Base-by-base conservation (phyloP, 2,888 invertebrate species). In the Agrotis clavis region DNA sequence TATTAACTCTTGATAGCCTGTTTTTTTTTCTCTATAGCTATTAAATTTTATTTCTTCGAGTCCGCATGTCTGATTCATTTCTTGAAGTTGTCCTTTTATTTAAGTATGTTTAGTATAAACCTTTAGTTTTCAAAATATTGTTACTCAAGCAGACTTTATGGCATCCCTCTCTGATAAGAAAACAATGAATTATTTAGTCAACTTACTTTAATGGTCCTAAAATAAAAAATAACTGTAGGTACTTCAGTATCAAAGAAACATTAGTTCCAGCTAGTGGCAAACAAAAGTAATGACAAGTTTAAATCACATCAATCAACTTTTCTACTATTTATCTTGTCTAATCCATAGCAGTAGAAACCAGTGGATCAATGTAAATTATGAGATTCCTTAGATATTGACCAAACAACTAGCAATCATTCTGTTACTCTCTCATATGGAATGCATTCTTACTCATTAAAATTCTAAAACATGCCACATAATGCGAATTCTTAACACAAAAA, bases 341-440 rank as follows among this genome's bases (percentile, higher is more conserved):
- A 64, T 61, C 16, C 47, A 41, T 62, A 71, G 53, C 57, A 54
- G 14, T 47, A 30, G 67, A 69, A 65, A 79, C 30, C 25, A 65
- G 48, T 67, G 19, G n/a, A 76, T 76, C 59, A 81, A 61, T 67
- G n/a, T 67, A 21, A 63, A 54, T 65, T 63, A 53, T 51, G 4
- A 65, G 50, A 78, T 68, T 74, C 53, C 47, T 41, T 48, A 63
- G 45, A 63, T 74, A 82, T 75, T 84, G 67, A 86, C 79, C 79
- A 82, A 73, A 82, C 73, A 84, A 65, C 53, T 66, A 4, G 53
- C 60, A 68, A 73, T 54, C 3, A 78, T 51, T 54, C 21, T 79
- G 51, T 54, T 30, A 80, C 82, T 84, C 82, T 87, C 86, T 79
- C 75, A 2, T 57, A 18, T 56, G 62, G 79, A 86, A 88, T 88